Base-by-base conservation (phyloP, 2,113 vertebrate genomes). In the Pungitius pungitius region DNA sequence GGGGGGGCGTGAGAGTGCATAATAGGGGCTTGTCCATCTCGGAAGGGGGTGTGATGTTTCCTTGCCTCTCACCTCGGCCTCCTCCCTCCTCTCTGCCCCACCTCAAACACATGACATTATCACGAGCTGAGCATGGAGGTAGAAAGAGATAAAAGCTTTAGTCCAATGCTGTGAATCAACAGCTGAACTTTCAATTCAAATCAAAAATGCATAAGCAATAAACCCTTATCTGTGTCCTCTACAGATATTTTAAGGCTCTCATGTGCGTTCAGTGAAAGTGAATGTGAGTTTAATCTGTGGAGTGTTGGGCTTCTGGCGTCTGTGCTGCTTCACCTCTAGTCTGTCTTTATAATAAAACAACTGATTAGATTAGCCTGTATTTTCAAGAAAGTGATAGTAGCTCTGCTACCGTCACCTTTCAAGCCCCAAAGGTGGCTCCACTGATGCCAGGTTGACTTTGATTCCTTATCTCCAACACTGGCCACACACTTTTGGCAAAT, bases 11-110 rank as follows among this genome's bases (percentile, higher is more conserved):
- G 75, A 8, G 57, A 73, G 80, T 82, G 91, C 93, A 94, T 91
- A 93, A 95, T 92, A 94, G 93, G 84, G 84, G 85, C 87, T 89
- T 90, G 87, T 92, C 79, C 80, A 85, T 93, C 93, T 93, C 69
- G 77, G 92, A 85, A 88, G 89, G 87, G 85, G 88, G 86, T 73
- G 82, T 82, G 88, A 90, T 85, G 80, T 81, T 85, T 90, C 85
- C 80, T 92, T 91, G 86, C 86, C 84, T 91, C 80, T 85, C 86
- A 90, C 90, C 88, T 89, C 84, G 17, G 77, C 85, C 87, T 80
- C 47, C 52, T 90, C 66, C 76, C 78, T 64, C 62, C 74, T 81
- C 73, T 67, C 63, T 52, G 59, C 51, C 56, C 66, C 55, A 88
- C 86, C 84, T 80, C 86, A 85, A 91, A 90, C 85, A 91, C 87